Conservation (phyloP, 2,113 vertebrate genomes). For the Mesitornis unicolor region DNA sequence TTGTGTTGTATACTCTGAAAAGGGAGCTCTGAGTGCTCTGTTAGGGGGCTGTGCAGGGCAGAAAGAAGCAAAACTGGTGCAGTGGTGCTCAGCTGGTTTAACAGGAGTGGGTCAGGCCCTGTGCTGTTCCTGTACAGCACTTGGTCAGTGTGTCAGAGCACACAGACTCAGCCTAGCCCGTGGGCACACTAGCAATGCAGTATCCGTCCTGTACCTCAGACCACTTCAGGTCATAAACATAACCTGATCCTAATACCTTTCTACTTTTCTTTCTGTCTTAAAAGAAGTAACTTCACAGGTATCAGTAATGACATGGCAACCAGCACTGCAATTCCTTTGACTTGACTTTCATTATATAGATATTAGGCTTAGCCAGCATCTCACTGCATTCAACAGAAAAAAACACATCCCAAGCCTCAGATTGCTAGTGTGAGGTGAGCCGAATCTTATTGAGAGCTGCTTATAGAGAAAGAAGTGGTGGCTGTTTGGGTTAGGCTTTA, state of each 20-base stretch:
- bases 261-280: background rate
- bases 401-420: background rate
- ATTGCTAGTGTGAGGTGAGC: background rate
- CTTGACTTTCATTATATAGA: background rate
- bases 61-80: background rate
- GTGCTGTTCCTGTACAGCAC: fast-evolving
- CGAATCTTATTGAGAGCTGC: background rate
- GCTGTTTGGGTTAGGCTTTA: background rate
- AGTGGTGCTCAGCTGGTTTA: fast-evolving
- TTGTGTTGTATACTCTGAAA: background rate
- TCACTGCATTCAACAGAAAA: background rate
- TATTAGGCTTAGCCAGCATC: background rate
- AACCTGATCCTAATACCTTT: background rate
- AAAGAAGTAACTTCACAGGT: background rate
- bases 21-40: too few relatives aligned
- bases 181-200: background rate
- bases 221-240: background rate
- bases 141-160: background rate
- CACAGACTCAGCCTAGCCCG: background rate
- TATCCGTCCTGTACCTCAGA: fast-evolving
- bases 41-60: background rate
- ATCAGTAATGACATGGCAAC: background rate
- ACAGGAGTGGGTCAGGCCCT: background rate
- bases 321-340: background rate
- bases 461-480: background rate